Conservation (phyloP, 1,140 invertebrate species). For the Drosophila seguyi region DNA sequence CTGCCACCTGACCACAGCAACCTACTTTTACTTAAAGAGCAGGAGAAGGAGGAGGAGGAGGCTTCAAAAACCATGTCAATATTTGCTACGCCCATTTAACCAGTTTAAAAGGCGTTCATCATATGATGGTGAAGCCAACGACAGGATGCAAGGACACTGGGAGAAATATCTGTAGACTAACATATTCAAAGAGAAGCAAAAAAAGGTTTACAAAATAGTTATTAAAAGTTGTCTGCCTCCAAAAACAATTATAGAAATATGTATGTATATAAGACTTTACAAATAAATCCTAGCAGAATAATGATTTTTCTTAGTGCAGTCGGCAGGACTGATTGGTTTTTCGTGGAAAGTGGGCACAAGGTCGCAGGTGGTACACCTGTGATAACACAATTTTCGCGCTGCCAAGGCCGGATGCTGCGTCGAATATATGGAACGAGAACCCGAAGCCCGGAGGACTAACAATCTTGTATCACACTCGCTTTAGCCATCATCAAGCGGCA, state of each 20-base stretch:
- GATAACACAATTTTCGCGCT: constrained; percentile 13
- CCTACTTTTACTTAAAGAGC: constrained; percentile 56
- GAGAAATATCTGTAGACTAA: neutral
- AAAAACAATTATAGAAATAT: neutral
- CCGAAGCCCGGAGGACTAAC: constrained; percentile 4
- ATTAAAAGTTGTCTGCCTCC: neutral
- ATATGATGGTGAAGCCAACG: constrained; percentile 24
- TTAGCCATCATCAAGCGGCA: constrained; percentile 1
- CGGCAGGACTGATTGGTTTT: neutral
- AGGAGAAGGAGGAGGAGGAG: constrained; percentile 2
- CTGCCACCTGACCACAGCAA: constrained; percentile 49
- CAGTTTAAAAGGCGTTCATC: constrained; percentile 68
- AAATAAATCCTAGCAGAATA: no score
- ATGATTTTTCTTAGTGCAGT: neutral
- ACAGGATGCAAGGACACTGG: constrained; percentile 42
- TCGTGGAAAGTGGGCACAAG: constrained; percentile 26
- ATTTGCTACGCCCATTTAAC: constrained; percentile 76
- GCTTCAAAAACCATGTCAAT: constrained; percentile 70
- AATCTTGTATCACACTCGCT: constrained; percentile 1
- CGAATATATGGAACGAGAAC: neutral
- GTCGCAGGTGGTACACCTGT: constrained; percentile 22
- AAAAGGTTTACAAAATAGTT: neutral
- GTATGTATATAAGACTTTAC: no score
- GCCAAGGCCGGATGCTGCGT: constrained; percentile 19
- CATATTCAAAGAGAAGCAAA: no score